These are phyloP conservation scores for Synergus japonicus DNA, from an alignment of 2,888 invertebrate genomes.

Conservation along the genomic window DNA sequence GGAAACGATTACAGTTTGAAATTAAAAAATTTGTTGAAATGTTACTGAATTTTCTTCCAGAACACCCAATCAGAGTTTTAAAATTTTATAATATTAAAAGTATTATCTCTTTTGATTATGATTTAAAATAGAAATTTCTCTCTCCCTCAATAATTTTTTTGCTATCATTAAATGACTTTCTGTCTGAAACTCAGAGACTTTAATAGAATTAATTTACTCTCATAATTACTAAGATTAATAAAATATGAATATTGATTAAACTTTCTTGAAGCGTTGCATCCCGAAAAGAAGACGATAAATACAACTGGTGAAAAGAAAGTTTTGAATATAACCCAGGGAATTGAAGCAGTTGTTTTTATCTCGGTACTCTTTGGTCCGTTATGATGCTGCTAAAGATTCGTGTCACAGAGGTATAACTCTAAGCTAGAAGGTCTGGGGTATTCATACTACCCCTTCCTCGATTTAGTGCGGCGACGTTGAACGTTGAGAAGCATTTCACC, in stretches of 20 bases:
- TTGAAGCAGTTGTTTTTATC: slow-evolving; percentile 28
- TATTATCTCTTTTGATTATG: no score
- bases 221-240: neutral
- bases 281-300: neutral
- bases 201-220: no score
- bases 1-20: no score
- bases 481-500: neutral
- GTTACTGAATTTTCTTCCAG: no score
- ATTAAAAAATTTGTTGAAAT: no score
- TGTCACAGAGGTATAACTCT: slow-evolving; percentile 12
- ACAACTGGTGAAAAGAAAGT: slow-evolving; percentile 13
- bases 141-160: no score
- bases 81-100: no score
- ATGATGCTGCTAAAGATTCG: slow-evolving; percentile 9
- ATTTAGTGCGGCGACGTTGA: slow-evolving; percentile 8
- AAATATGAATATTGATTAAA: neutral
- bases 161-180: no score
- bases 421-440: slow-evolving; percentile 1
- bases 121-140: no score
- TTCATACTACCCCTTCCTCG: neutral
- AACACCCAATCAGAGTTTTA: no score
- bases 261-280: neutral
- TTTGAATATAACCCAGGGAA: neutral
- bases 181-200: no score
- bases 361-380: slow-evolving; percentile 11